Evolutionary conservation across 2,888 invertebrate genomes (phyloP).

Genomic region (Tridacna gigas): DNA sequence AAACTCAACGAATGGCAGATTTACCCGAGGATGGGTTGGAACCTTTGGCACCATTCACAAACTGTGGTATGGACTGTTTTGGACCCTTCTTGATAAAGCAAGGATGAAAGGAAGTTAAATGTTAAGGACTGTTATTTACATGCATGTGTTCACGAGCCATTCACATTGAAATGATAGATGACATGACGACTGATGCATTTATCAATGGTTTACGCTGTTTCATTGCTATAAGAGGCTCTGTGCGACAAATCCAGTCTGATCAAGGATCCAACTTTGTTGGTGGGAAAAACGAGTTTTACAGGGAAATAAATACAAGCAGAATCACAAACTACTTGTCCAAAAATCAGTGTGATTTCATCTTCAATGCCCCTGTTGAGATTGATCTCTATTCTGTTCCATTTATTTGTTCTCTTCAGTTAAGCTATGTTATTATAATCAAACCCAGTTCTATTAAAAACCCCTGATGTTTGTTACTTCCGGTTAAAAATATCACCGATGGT

Average conservation of each 20-base stretch:
- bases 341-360: no score
- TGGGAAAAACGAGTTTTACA: slow-evolving; percentile 63
- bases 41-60: slow-evolving; percentile 66
- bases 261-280: slow-evolving; percentile 71
- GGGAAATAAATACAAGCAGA: slow-evolving; percentile 1
- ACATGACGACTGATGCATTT: slow-evolving; percentile 68
- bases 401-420: no score
- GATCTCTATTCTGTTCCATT: no score
- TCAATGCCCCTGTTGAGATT: slow-evolving; percentile 65
- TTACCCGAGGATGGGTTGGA: slow-evolving; percentile 64
- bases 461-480: no score
- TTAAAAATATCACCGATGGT: no score
- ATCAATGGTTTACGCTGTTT: slow-evolving; percentile 68
- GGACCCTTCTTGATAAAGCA: slow-evolving; percentile 69
- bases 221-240: slow-evolving; percentile 63
- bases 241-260: slow-evolving; percentile 63
- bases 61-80: slow-evolving; percentile 71
- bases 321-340: slow-evolving; percentile 36
- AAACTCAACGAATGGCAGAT: slow-evolving; percentile 62
- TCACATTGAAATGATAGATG: slow-evolving; percentile 68
- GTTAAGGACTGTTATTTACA: slow-evolving; percentile 71
- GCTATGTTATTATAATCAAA: no score
- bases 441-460: no score
- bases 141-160: slow-evolving; percentile 68
- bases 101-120: slow-evolving; percentile 69